Evolutionary conservation across 2,797 vertebrate species (phyloP).

Genomic region (Neopelma chrysocephalum): DNA sequence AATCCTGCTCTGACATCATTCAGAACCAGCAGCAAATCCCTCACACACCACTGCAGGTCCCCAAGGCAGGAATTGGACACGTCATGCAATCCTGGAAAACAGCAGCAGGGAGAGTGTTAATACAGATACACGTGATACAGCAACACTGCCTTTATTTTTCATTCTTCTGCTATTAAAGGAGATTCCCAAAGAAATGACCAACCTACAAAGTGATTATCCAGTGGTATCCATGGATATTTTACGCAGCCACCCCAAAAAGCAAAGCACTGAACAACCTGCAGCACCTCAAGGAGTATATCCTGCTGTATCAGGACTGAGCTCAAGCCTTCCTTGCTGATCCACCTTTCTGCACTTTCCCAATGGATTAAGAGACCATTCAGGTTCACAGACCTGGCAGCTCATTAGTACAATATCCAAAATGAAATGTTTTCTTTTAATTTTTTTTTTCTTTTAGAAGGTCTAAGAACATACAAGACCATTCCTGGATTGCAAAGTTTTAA

Average conservation of each 20-base stretch:
- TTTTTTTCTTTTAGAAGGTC: not conserved
- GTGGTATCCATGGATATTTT: not conserved
- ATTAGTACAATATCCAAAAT: not conserved
- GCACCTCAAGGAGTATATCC: rapidly evolving
- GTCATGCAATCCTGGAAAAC: constrained; percentile 59
- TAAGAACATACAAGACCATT: not conserved
- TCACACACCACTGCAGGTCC: not conserved
- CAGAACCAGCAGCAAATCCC: constrained; percentile 59
- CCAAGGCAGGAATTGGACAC: not conserved
- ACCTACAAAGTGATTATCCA: not conserved
- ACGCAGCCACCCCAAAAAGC: not conserved
- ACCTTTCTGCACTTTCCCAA: not conserved
- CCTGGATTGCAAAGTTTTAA: not conserved
- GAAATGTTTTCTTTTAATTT: not conserved
- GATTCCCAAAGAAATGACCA: not conserved
- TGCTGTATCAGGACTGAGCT: not conserved
- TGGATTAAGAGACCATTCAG: not conserved
- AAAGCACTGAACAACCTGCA: not conserved
- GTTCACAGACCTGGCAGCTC: not conserved
- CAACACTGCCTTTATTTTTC: not conserved
- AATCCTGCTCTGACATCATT: constrained; percentile 95
- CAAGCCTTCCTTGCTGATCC: not conserved
- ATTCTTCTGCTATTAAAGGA: not conserved
- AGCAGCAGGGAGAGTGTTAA: not conserved
- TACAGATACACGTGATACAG: rapidly evolving